Conservation (phyloP, 2,888 invertebrate species). For the Papilio demoleus region DNA sequence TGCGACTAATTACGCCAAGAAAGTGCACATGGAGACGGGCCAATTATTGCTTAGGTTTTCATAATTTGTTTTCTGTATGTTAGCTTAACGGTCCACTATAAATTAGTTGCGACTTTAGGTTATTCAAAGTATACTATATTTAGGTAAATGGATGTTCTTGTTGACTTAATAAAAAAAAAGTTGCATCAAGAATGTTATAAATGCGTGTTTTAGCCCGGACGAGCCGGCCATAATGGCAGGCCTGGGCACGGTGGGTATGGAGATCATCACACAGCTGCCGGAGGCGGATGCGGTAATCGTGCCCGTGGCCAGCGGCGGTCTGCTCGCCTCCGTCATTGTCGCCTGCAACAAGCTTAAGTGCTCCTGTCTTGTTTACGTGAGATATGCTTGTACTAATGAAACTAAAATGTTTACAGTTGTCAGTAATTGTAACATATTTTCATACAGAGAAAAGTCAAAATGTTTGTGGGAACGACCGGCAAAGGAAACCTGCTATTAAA, state of each 20-base stretch:
- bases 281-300: conserved; percentile 75
- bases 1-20: conserved; percentile 61
- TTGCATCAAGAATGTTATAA: background rate
- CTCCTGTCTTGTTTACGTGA: conserved; percentile 75
- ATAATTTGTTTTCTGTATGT: background rate
- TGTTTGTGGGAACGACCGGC: too few relatives aligned
- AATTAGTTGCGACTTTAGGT: too few relatives aligned
- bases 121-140: background rate
- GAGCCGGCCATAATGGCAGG: conserved; percentile 73
- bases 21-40: conserved; percentile 58
- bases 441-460: too few relatives aligned
- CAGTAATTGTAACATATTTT: too few relatives aligned
- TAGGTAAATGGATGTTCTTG: background rate
- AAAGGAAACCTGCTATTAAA: too few relatives aligned
- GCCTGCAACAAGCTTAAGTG: conserved; percentile 78
- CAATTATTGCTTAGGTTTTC: conserved; percentile 47
- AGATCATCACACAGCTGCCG: conserved; percentile 74
- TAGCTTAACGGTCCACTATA: too few relatives aligned
- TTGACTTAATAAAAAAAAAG: too few relatives aligned
- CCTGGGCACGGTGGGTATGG: conserved; percentile 71
- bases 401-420: background rate
- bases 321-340: conserved; percentile 70
- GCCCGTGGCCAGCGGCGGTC: conserved; percentile 65
- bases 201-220: conserved; percentile 57
- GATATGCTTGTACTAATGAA: conserved; percentile 11